Evolutionary conservation across 2,888 invertebrate species (phyloP), one percentile per base, ranked within the genome.

Genomic region (Anorthoa munda): DNA sequence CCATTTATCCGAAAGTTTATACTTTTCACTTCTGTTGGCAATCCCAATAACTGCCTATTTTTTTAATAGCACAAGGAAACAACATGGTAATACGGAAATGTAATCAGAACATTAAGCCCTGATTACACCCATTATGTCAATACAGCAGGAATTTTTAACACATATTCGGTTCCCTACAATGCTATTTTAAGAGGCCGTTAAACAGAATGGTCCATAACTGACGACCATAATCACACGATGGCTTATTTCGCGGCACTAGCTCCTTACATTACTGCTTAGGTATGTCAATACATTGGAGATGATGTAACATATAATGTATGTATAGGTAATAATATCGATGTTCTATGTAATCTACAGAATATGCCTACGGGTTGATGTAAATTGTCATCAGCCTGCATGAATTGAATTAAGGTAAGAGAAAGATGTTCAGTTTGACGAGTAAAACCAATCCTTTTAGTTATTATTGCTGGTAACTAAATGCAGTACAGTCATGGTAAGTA

Each of bases 131-230:
- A 84, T 88, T 86, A 88, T 74, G 72, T 68, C 68, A 76, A 84
- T 72, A 66, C 15, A 46, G 31, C 51, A n/a, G 53, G 82, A 83
- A 84, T 86, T 90, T 88, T 89, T 83, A 85, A 85, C 77, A 83
- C 83, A 79, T 82, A 81, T 77, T 72, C 48, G 66, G 73, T 72
- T 66, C 65, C 69, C 67, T 80, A 85, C 39, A 66, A 31, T 51
- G 66, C 55, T 50, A 87, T 89, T 81, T 86, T 86, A 82, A 84
- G 86, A 69, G 71, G 75, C 78, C 88, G 84, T 91, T 87, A 89
- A 84, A 75, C 51, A 66, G 67, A 89, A 91, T 88, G 85, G 86
- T 69, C 80, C 60, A 66, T 86, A 75, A 83, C 73, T 84, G 86
- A 74, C 78, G 63, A 60, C 72, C 80, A 84, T 89, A 85, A 85